These are phyloP conservation scores for Poecilia wingei DNA, from an alignment of 2,797 vertebrate genomes.

Conservation along the genomic window DNA sequence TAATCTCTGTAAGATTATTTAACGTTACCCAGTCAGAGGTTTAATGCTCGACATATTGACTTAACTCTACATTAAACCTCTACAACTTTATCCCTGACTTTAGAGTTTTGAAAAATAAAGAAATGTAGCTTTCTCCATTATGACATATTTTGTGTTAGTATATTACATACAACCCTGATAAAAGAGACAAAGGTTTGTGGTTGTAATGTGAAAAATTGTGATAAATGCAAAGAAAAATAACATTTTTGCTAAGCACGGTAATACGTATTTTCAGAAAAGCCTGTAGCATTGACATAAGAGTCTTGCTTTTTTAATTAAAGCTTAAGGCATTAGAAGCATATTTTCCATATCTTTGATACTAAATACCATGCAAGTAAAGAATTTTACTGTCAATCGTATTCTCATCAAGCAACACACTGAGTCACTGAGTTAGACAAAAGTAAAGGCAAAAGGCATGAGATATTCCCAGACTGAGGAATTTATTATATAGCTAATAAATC, in stretches of 20 bases:
- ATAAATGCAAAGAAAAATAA: neutral
- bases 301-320: neutral
- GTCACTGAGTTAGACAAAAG: slow-evolving; percentile 25
- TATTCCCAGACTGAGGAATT: slow-evolving; percentile 7
- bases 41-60: neutral
- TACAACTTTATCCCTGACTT: neutral
- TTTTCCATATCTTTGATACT: neutral
- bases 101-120: neutral
- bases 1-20: neutral
- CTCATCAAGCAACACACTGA: slow-evolving; percentile 7
- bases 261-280: neutral
- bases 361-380: neutral
- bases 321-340: neutral
- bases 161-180: neutral
- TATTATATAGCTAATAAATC: slow-evolving; percentile 13
- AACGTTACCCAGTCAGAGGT: neutral
- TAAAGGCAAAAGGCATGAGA: slow-evolving; percentile 21
- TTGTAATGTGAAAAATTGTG: neutral
- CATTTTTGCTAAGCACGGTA: neutral
- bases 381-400: neutral
- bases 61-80: neutral
- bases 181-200: neutral
- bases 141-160: neutral
- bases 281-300: too few species aligned
- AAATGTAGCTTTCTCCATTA: neutral